Percentiles rank a stretch among this genome's conserved stretches.
phyloP scores from a whole-genome alignment of 2,113 vertebrate genomes.

The Hoplias malabaricus region DNA sequence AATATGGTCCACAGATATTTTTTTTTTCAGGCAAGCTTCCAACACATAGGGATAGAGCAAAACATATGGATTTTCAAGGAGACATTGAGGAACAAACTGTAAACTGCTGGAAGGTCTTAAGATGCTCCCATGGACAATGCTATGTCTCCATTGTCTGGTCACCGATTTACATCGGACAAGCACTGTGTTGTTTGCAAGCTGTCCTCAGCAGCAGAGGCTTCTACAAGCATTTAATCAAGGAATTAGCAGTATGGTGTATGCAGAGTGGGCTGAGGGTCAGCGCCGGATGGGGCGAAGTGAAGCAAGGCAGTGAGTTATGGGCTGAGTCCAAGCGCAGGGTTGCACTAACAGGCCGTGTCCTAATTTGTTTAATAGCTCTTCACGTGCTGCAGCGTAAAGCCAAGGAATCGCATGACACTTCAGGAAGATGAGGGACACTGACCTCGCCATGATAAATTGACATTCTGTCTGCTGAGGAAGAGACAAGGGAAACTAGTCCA shows the following conservation, averaged over 20 bases:
- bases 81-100: no score
- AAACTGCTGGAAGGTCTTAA: no score
- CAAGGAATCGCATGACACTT: slow-evolving; percentile 36
- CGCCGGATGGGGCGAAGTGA: neutral
- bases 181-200: neutral
- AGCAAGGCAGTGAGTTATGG: slow-evolving; percentile 24
- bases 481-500: slow-evolving; percentile 16
- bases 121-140: neutral
- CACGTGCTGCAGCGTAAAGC: neutral
- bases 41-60: no score
- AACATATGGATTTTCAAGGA: no score
- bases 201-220: neutral
- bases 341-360: slow-evolving; percentile 35
- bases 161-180: neutral
- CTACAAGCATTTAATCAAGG: slow-evolving; percentile 53
- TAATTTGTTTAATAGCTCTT: slow-evolving; percentile 53
- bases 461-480: slow-evolving; percentile 33
- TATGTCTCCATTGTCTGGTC: neutral
- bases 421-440: slow-evolving; percentile 43
- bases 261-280: slow-evolving; percentile 35
- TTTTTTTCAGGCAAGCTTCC: no score
- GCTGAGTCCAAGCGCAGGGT: slow-evolving; percentile 20
- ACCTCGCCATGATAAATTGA: slow-evolving; percentile 49
- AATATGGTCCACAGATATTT: no score
- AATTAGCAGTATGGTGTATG: slow-evolving; percentile 37